Conservation (phyloP, 2,888 invertebrate species). For the Thumatha senex region DNA sequence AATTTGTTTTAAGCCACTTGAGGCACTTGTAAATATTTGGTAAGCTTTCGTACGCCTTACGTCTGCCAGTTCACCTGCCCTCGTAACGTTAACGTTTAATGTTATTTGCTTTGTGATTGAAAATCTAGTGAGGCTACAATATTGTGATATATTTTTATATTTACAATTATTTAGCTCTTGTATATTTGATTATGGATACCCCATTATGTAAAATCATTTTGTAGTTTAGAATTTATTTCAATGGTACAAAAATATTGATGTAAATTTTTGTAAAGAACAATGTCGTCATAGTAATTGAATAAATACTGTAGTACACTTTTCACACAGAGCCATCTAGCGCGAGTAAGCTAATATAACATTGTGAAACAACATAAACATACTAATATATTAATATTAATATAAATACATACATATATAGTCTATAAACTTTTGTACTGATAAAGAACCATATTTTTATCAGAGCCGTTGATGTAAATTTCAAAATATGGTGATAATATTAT, state of each 20-base stretch:
- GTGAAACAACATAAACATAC: too few species aligned
- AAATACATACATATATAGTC: too few species aligned
- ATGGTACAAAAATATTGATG: too few species aligned
- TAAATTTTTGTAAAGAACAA: not conserved
- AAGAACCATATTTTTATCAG: too few species aligned
- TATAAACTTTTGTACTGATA: too few species aligned
- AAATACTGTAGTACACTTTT: too few species aligned
- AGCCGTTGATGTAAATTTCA: too few species aligned
- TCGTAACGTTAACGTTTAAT: constrained; percentile 58
- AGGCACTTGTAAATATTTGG: constrained; percentile 79
- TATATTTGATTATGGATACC: constrained; percentile 12
- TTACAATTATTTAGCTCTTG: constrained; percentile 16
- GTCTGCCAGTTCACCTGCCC: constrained; percentile 65
- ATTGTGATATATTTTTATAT: constrained; percentile 35
- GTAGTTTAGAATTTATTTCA: constrained; percentile 11
- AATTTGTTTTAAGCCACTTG: constrained; percentile 82
- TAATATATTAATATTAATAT: too few species aligned
- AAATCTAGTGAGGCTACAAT: constrained; percentile 38
- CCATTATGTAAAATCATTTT: constrained; percentile 12
- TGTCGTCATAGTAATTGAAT: too few species aligned
- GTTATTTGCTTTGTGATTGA: constrained; percentile 57
- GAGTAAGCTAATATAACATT: too few species aligned
- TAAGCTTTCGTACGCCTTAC: constrained; percentile 67
- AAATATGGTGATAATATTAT: too few species aligned
- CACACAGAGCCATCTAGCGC: too few species aligned